Conservation (phyloP, 2,113 vertebrate genomes). For the Helogale parvula region DNA sequence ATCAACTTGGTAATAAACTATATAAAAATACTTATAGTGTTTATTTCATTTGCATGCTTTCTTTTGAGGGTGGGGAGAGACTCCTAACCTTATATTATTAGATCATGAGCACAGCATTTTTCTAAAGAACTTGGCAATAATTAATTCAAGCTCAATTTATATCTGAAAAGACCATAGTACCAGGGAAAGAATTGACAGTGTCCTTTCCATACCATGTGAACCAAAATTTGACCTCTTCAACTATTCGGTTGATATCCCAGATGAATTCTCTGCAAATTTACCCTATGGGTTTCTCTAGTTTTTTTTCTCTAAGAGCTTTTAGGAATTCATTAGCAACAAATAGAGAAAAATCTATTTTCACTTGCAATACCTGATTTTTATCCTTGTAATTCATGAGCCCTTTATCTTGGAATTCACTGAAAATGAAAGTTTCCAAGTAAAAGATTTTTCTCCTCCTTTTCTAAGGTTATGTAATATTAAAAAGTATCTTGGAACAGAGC, state of each 20-base stretch:
- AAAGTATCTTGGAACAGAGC: background rate
- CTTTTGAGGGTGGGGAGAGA: background rate
- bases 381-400: background rate
- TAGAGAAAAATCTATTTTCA: constrained; percentile 57
- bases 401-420: constrained; percentile 20
- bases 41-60: background rate
- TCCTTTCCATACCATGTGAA: background rate
- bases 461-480: background rate
- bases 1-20: too few species aligned
- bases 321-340: constrained; percentile 56
- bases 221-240: constrained; percentile 39
- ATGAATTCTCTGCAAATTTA: constrained; percentile 50
- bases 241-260: constrained; percentile 11
- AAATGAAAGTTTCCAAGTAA: background rate
- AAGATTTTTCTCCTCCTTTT: background rate
- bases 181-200: background rate
- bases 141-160: background rate
- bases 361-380: background rate
- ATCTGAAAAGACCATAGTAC: background rate
- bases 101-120: background rate
- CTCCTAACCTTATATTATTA: background rate
- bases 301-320: constrained; percentile 28
- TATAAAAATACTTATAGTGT: background rate
- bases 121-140: background rate
- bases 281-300: background rate